Conservation (phyloP, 2,797 vertebrate genomes). For the Rhynchotus rufescens region DNA sequence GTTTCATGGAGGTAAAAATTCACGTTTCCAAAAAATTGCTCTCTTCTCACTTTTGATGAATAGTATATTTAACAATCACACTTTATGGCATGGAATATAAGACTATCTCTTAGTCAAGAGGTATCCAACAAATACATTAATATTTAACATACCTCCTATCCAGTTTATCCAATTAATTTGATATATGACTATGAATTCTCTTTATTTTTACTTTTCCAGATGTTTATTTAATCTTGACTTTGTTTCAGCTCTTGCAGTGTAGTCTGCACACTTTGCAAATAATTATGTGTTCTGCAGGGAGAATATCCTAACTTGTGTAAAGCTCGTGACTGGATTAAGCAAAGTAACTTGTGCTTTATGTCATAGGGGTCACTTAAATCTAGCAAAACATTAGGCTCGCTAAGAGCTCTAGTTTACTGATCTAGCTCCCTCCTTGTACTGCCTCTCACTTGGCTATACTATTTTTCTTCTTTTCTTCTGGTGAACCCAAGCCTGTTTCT, state of each 20-base stretch:
- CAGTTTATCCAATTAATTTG: not conserved
- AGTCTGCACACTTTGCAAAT: not conserved
- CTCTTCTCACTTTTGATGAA: conserved; percentile 22
- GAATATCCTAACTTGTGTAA: not conserved
- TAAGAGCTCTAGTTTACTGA: not conserved
- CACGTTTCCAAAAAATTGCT: conserved; percentile 60
- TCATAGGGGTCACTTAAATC: too few relatives aligned
- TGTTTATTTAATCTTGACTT: not conserved
- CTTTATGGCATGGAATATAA: conserved; percentile 15
- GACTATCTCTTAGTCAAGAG: conserved; percentile 13
- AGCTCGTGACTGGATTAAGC: not conserved
- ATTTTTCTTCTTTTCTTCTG: not conserved
- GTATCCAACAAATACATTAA: not conserved
- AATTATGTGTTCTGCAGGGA: not conserved
- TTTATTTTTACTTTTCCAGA: not conserved
- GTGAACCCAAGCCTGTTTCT: not conserved
- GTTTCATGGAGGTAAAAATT: conserved; percentile 51
- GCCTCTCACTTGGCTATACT: not conserved
- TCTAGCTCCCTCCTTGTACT: not conserved
- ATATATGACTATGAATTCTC: not conserved
- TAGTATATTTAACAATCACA: conserved; percentile 39
- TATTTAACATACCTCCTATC: conserved; percentile 3
- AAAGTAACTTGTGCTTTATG: not conserved
- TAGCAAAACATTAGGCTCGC: not conserved
- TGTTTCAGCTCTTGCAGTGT: not conserved